These are phyloP conservation scores for Procavia capensis DNA, from an alignment of 2,113 vertebrate species.

Conservation along the genomic window DNA sequence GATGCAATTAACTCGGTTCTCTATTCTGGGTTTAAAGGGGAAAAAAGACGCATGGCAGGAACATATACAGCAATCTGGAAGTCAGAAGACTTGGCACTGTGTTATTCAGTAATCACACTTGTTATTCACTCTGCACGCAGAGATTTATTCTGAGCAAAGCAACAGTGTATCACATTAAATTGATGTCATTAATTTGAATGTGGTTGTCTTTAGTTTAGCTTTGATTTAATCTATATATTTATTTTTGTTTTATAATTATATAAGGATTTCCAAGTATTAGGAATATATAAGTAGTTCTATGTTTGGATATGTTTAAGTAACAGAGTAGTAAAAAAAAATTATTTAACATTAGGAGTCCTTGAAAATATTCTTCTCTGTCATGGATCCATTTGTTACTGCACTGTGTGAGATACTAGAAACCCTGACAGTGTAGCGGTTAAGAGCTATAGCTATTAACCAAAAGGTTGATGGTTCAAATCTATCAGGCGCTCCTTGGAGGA, in stretches of 20 bases:
- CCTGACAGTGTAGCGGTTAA: too few species aligned
- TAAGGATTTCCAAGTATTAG: background rate
- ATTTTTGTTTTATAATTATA: background rate
- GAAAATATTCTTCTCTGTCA: background rate
- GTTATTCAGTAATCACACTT: background rate
- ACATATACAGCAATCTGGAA: background rate
- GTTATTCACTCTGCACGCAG: background rate
- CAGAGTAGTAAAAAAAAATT: slow-evolving; percentile 21
- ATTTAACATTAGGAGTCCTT: background rate
- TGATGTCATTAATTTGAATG: background rate
- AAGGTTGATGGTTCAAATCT: too few species aligned
- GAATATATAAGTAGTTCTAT: background rate
- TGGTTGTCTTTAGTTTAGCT: background rate
- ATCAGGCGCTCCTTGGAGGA: too few species aligned
- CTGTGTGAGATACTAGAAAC: background rate
- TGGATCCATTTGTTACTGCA: background rate
- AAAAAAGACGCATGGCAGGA: background rate
- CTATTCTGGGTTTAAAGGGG: background rate
- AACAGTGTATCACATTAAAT: background rate
- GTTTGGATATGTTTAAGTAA: background rate
- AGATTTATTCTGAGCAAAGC: slow-evolving; percentile 25
- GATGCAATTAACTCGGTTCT: slow-evolving; percentile 1
- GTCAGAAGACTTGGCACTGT: background rate
- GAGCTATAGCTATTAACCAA: too few species aligned
- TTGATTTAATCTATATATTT: slow-evolving; percentile 22